These are phyloP conservation scores for Psophia crepitans DNA, from an alignment of 2,113 vertebrate species.

Conservation along the genomic window DNA sequence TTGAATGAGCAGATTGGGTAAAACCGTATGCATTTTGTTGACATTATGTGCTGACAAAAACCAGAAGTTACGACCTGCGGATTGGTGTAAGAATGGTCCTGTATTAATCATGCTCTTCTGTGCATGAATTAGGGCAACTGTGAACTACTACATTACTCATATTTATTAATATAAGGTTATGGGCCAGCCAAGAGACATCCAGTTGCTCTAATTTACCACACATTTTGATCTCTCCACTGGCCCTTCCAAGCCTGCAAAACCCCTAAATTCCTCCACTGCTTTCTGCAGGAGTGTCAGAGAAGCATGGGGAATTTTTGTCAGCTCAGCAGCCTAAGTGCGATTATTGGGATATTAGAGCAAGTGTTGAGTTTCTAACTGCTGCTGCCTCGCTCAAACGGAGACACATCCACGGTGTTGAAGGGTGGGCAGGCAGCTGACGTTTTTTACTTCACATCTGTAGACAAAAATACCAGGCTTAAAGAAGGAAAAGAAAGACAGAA, in stretches of 20 bases:
- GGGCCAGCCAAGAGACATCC: not conserved
- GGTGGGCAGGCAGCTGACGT: not conserved
- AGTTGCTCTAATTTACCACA: not conserved
- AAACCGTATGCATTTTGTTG: not conserved
- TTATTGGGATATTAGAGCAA: not conserved
- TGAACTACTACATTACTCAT: not conserved
- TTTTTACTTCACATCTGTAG: not conserved
- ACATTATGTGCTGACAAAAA: not conserved
- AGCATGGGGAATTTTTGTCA: not conserved
- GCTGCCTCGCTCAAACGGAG: not conserved
- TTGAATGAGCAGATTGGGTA: not conserved
- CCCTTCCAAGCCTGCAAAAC: not conserved
- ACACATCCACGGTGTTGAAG: not conserved
- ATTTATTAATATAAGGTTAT: not conserved
- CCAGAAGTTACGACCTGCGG: not conserved
- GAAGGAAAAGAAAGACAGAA: not conserved
- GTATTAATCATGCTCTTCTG: not conserved
- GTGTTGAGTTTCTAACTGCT: not conserved
- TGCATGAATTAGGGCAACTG: not conserved
- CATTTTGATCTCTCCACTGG: not conserved
- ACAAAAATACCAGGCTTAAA: not conserved
- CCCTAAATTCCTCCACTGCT: not conserved
- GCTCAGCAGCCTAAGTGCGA: not conserved
- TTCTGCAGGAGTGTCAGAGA: not conserved
- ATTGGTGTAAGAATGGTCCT: not conserved